A percentile compares a stretch with the other conserved stretches of the same genome.
Conservation (phyloP, 2,113 vertebrate species). For the Hylia prasina region DNA sequence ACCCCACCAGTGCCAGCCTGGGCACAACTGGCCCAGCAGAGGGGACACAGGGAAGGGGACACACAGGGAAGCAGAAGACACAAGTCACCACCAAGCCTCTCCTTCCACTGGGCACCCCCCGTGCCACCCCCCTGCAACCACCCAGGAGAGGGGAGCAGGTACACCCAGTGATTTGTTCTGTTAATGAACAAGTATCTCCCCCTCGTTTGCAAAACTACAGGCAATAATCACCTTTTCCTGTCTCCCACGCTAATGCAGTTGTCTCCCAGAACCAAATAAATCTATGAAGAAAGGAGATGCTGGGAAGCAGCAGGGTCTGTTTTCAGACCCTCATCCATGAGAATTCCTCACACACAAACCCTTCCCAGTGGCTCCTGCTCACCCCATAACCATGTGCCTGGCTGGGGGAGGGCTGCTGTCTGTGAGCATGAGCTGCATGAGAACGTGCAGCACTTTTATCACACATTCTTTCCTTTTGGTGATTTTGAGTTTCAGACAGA, state of each 20-base stretch:
- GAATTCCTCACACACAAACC: neutral
- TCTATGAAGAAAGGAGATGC: neutral
- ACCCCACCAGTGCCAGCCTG: neutral
- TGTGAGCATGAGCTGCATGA: neutral
- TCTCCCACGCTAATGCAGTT: neutral
- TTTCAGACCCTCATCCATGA: neutral
- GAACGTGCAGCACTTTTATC: neutral
- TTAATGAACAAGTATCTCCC: neutral
- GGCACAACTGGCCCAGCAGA: rapidly evolving
- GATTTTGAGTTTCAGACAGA: neutral
- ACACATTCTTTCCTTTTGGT: neutral
- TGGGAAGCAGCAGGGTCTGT: rapidly evolving
- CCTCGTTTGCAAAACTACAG: neutral
- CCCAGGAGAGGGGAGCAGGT: rapidly evolving
- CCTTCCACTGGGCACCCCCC: rapidly evolving
- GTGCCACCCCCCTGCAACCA: rapidly evolving
- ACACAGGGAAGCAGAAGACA: neutral
- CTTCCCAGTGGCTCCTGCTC: neutral
- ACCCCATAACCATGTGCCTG: neutral
- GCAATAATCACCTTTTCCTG: neutral
- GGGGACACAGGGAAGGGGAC: neutral
- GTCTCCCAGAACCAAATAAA: neutral
- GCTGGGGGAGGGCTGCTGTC: neutral
- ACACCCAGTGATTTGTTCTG: rapidly evolving
- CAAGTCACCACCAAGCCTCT: neutral